Evolutionary conservation across 2,888 invertebrate genomes (phyloP).

Genomic region (Bembecia ichneumoniformis): DNA sequence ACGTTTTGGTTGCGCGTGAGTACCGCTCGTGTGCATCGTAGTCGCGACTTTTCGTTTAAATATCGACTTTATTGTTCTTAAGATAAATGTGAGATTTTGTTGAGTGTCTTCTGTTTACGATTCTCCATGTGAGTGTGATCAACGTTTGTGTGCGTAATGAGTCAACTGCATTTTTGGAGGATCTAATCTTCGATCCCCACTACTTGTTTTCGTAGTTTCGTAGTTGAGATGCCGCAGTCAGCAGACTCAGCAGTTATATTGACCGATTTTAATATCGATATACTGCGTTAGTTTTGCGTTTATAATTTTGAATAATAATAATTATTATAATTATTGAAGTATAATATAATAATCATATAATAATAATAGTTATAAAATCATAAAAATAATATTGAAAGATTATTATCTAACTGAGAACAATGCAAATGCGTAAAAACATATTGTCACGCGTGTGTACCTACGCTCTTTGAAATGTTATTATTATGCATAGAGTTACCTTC

Average conservation of each 20-base stretch:
- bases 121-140: conserved; percentile 34
- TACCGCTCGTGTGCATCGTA: conserved; percentile 36
- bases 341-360: no score
- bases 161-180: conserved; percentile 61
- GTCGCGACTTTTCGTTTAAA: conserved; percentile 10
- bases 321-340: no score
- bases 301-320: not conserved
- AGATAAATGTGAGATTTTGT: conserved; percentile 8
- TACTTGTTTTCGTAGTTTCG: conserved; percentile 59
- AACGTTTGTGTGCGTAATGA: conserved; percentile 42
- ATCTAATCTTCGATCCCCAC: conserved; percentile 52
- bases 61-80: conserved; percentile 33
- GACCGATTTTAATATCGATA: conserved; percentile 36
- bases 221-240: conserved; percentile 54
- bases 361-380: no score
- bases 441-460: not conserved
- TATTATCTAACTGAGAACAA: no score
- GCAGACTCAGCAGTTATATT: no score
- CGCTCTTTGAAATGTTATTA: conserved; percentile 25
- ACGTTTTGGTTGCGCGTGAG: conserved; percentile 53
- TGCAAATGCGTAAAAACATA: not conserved
- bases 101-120: conserved; percentile 9
- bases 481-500: conserved; percentile 28
- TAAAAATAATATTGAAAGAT: no score
- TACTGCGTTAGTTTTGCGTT: conserved; percentile 3